These are phyloP conservation scores for Aethina tumida DNA, from an alignment of 1,140 invertebrate species.

Conservation along the genomic window DNA sequence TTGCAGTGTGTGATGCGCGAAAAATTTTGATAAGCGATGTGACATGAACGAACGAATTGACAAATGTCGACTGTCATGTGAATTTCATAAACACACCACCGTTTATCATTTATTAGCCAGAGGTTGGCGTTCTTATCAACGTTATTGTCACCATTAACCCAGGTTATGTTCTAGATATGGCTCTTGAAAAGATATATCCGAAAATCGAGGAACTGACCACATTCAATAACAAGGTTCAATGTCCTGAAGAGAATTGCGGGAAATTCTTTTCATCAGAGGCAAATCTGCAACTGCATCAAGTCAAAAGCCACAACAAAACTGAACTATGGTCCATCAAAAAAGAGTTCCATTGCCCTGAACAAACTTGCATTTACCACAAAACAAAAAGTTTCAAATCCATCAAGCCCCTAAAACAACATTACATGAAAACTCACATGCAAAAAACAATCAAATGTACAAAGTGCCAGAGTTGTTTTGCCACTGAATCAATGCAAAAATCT, in stretches of 20 bases:
- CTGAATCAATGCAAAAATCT: slow-evolving; percentile 36
- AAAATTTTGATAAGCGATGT: too few relatives aligned
- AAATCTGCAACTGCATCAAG: slow-evolving; percentile 32
- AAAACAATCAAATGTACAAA: slow-evolving; percentile 42
- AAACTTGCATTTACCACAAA: slow-evolving; percentile 26
- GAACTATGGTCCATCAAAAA: slow-evolving; percentile 11
- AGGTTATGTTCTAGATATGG: too few relatives aligned
- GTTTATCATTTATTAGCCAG: too few relatives aligned
- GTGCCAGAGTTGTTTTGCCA: slow-evolving; percentile 48
- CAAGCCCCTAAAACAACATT: slow-evolving; percentile 43
- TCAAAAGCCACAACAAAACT: slow-evolving; percentile 28
- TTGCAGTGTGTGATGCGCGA: too few relatives aligned
- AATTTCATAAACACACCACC: too few relatives aligned
- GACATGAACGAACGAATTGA: too few relatives aligned
- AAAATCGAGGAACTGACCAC: too few relatives aligned
- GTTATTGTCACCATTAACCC: too few relatives aligned
- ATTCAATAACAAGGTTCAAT: slow-evolving; percentile 31
- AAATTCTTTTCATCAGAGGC: slow-evolving; percentile 30
- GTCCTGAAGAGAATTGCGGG: slow-evolving; percentile 27
- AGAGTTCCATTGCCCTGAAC: slow-evolving; percentile 30
- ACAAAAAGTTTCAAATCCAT: slow-evolving; percentile 28
- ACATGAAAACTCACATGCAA: slow-evolving; percentile 49
- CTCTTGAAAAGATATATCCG: too few relatives aligned
- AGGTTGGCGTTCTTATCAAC: too few relatives aligned
- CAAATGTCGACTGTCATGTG: too few relatives aligned